phyloP scores from a whole-genome alignment of 2,797 vertebrate genomes.

The Pangasius macronema region DNA sequence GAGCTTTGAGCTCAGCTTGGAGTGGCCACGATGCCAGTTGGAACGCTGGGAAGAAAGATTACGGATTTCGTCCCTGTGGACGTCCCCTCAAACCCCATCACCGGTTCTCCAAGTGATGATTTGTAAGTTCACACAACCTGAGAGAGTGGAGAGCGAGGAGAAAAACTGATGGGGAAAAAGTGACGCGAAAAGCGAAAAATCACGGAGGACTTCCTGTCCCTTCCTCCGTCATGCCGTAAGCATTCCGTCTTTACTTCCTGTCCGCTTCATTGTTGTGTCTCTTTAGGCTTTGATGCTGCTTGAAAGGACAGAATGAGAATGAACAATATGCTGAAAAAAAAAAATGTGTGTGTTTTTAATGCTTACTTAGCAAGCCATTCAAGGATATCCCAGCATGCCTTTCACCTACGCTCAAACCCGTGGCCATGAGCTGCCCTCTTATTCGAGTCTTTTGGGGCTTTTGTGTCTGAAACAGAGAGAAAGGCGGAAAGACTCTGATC shows the following conservation, averaged over 20 bases:
- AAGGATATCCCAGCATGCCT: slow-evolving; percentile 47
- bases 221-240: neutral
- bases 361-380: slow-evolving; percentile 28
- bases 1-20: neutral
- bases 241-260: neutral
- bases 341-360: slow-evolving; percentile 10
- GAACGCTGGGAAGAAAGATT: neutral
- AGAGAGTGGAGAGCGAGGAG: neutral
- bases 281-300: slow-evolving; percentile 30
- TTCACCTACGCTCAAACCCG: slow-evolving; percentile 63
- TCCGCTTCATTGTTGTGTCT: neutral
- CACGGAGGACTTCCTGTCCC: neutral
- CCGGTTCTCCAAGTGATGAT: neutral
- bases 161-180: neutral
- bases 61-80: neutral
- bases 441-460: neutral
- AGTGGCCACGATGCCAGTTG: neutral
- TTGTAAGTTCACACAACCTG: neutral
- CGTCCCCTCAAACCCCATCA: neutral
- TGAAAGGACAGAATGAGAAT: slow-evolving; percentile 38
- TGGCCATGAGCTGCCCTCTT: slow-evolving; percentile 36
- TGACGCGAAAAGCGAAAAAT: neutral
- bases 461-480: neutral
- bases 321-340: neutral
- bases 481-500: slow-evolving; percentile 4